Conservation (phyloP, 1,140 invertebrate genomes). For the Copidosoma floridanum region DNA sequence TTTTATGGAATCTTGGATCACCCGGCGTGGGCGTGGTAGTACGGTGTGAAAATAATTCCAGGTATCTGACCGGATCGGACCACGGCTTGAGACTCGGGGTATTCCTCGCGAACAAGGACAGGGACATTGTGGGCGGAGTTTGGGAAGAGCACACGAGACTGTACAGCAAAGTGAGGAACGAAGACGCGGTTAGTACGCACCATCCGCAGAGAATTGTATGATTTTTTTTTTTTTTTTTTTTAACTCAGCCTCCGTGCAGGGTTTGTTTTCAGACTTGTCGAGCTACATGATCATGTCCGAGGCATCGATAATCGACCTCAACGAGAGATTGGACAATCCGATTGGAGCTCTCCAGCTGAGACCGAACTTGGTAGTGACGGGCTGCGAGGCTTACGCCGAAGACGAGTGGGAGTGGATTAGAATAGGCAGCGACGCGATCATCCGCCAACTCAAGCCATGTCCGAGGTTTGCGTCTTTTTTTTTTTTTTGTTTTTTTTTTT, state of each 20-base stretch:
- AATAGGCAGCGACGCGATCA: slow-evolving; percentile 46
- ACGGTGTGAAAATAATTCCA: no score
- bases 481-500: no score
- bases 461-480: slow-evolving; percentile 42
- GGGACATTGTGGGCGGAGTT: slow-evolving; percentile 28
- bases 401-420: slow-evolving; percentile 57
- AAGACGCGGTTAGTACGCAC: slow-evolving; percentile 46
- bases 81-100: slow-evolving; percentile 39
- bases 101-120: slow-evolving; percentile 2
- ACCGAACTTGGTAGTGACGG: slow-evolving; percentile 55
- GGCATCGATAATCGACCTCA: slow-evolving; percentile 50
- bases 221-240: background rate
- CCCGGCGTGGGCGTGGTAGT: no score
- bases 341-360: slow-evolving; percentile 50
- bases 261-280: slow-evolving; percentile 51
- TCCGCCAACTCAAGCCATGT: slow-evolving; percentile 51
- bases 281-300: slow-evolving; percentile 53
- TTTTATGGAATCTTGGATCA: no score
- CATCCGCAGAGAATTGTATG: slow-evolving; percentile 9
- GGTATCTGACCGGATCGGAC: slow-evolving; percentile 41
- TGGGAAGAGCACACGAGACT: slow-evolving; percentile 39
- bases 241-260: no score
- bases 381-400: slow-evolving; percentile 52
- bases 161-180: slow-evolving; percentile 37
- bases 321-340: slow-evolving; percentile 40